Evolutionary conservation across 2,888 invertebrate species (phyloP).

Genomic region (Scrobipalpa atriplicella): DNA sequence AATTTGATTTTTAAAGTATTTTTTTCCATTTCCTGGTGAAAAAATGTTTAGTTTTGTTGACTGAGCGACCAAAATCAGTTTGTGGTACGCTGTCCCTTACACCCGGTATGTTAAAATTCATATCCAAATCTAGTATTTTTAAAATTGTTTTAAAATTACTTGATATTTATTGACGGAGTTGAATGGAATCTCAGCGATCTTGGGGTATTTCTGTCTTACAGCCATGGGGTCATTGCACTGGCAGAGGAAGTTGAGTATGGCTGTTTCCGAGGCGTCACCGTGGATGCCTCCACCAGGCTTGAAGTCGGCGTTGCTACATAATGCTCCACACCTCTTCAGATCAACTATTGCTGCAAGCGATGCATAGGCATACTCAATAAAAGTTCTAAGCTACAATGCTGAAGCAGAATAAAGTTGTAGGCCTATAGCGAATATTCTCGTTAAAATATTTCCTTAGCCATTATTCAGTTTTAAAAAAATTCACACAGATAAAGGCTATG

Average conservation of each 20-base stretch:
- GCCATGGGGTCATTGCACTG: conserved; percentile 87
- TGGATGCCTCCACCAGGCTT: conserved; percentile 89
- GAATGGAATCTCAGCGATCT: conserved; percentile 95
- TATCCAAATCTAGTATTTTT: too few relatives aligned
- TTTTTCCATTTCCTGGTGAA: too few relatives aligned
- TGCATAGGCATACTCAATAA: too few relatives aligned
- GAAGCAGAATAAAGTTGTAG: too few relatives aligned
- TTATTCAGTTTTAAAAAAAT: not conserved
- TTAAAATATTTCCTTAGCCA: not conserved
- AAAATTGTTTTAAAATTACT: conserved; percentile 47
- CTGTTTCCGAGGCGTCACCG: conserved; percentile 97
- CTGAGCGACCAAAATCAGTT: too few relatives aligned
- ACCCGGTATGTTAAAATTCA: too few relatives aligned
- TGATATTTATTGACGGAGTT: conserved; percentile 97
- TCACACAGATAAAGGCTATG: too few relatives aligned
- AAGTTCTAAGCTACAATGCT: too few relatives aligned
- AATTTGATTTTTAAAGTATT: too few relatives aligned
- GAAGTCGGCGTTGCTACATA: conserved; percentile 98
- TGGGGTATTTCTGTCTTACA: conserved; percentile 90
- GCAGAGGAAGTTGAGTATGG: conserved; percentile 90
- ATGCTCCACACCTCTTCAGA: conserved; percentile 93
- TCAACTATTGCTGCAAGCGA: conserved; percentile 86
- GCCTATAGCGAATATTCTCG: not conserved
- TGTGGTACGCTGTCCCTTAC: too few relatives aligned
- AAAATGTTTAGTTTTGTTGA: too few relatives aligned